Base-by-base conservation (phyloP, 2,797 vertebrate genomes). In the Petrocephalus schoutedeni region DNA sequence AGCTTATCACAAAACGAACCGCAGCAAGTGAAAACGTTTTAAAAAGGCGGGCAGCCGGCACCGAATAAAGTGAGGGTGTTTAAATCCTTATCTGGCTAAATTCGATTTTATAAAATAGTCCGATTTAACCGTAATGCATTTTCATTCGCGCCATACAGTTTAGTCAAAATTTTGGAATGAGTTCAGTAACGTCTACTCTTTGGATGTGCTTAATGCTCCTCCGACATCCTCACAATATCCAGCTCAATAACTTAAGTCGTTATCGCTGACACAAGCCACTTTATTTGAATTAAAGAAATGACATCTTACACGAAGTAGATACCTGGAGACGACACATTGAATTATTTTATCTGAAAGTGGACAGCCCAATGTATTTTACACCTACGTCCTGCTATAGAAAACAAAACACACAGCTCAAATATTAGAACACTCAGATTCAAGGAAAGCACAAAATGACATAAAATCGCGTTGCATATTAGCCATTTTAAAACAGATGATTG, bases 241-340 rank as follows among this genome's bases (percentile, higher is more conserved):
- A 86, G 59, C 36, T 45, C 85, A 85, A 71, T 23, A 82, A 86
- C 19, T 56, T 6, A 71, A 85, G 56, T 83, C 88, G 87, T 84
- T 89, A 88, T 56, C 90, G 90, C 87, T 91, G 93, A 94, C 91
- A 93, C 92, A 91, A 92, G 91, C 92, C 91, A 93, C 92, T 95
- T 95, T 95, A 94, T 94, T 95, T 91, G 91, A 92, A 89, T 89
- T 91, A 91, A 91, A 91, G 89, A 89, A 92, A 93, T 89, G 91
- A 90, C 92, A 92, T 88, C 88, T 87, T 90, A 94, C 90, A 95
- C 91, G 94, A 92, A 93, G 86, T 80, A 93, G 93, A 93, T 88
- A 90, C 87, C 87, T 87, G 88, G 86, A 89, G 86, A 88, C 87
- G 80, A 90, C 88, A 91, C 90, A 89, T 90, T 56, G 91, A 92